Evolutionary conservation across 2,113 vertebrate species (phyloP), one percentile per base, ranked within the genome.

Genomic region (Grus americana): DNA sequence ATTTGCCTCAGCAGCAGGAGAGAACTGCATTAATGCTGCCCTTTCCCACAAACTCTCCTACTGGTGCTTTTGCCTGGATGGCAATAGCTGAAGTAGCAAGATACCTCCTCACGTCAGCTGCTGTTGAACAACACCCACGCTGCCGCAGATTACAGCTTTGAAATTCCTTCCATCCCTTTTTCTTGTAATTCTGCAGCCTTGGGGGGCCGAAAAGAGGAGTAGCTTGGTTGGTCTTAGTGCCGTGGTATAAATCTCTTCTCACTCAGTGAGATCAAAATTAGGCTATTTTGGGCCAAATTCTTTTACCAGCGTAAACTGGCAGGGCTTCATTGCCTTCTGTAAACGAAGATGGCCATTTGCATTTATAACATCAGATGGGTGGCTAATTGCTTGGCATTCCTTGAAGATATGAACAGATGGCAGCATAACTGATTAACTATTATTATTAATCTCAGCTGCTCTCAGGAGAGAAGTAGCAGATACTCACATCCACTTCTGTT

Each of bases 351-450:
- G 57, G 73, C 72, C 10, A 2, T 79, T 83, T 84, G 40, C 49
- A 32, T 91, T 92, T 82, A 26, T 57, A 83, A 47, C 52, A 68
- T 93, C 94, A 92, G 90, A 88, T 75, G 85, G 81, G 66, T 71
- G 58, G 78, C 92, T 91, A 93, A 96, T 92, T 92, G 94, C 88
- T 96, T 95, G 95, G 90, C 90, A 54, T 61, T 93, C 92, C 73
- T 86, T 90, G 71, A 88, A 83, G 88, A 34, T 49, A 49, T 1
- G 50, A 88, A 49, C 94, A 96, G 88, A 86, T 2, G 38, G 95
- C 88, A 80, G 50, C 67, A 38, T 8, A 76, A 50, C 66, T 2
- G 5, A 59, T 87, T 55, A 78, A 36, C 34, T 57, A 16, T 20
- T 68, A 63, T 70, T 82, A 57, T 76, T 82, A 82, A 68, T 75